Conservation (phyloP, 2,797 vertebrate species). For the Lateolabrax maculatus region DNA sequence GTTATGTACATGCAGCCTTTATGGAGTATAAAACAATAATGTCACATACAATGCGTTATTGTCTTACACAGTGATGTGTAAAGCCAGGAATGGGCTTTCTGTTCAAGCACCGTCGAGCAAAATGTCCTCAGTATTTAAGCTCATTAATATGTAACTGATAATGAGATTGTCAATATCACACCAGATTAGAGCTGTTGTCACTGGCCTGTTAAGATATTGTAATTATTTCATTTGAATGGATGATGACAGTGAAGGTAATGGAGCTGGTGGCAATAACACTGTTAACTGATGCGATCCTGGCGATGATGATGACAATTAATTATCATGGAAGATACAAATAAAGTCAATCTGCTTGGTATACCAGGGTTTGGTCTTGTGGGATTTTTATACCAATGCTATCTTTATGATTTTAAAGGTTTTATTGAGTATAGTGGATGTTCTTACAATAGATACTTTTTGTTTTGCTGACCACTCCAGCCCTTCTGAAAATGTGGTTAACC, state of each 20-base stretch:
- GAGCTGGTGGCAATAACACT: constrained; percentile 63
- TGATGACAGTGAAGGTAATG: constrained; percentile 57
- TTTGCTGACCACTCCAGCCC: background rate
- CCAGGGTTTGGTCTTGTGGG: constrained; percentile 45
- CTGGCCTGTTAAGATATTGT: constrained; percentile 56
- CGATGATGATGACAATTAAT: constrained; percentile 70
- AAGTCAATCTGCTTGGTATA: constrained; percentile 77
- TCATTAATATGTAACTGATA: constrained; percentile 74
- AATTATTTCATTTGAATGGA: constrained; percentile 56
- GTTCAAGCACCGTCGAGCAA: constrained; percentile 68
- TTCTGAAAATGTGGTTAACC: background rate
- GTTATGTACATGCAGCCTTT: constrained; percentile 69
- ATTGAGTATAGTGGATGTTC: background rate
- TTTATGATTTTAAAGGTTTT: background rate
- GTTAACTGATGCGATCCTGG: constrained; percentile 64
- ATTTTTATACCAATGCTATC: constrained; percentile 17
- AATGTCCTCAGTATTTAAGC: constrained; percentile 74
- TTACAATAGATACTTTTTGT: background rate
- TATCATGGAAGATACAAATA: constrained; percentile 77
- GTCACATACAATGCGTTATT: constrained; percentile 64
- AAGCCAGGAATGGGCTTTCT: constrained; percentile 60
- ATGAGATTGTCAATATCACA: constrained; percentile 72
- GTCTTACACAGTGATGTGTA: constrained; percentile 63
- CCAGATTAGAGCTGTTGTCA: constrained; percentile 61
- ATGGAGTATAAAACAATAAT: constrained; percentile 61